phyloP scores from a whole-genome alignment of 2,113 vertebrate species.

The Noturus placidus region DNA sequence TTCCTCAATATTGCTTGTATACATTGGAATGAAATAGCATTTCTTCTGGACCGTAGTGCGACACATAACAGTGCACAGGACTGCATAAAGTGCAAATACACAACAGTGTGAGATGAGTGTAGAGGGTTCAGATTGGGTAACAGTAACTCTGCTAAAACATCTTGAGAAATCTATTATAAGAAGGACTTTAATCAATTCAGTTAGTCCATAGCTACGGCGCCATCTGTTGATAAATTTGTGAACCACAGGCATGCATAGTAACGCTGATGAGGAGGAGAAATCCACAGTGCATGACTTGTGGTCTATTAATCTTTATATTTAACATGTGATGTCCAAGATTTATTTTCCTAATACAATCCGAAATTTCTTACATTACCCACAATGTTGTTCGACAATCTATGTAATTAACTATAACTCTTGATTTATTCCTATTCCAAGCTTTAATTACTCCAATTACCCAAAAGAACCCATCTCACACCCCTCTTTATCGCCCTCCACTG shows the following conservation, averaged over 20 bases:
- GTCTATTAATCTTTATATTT: no score
- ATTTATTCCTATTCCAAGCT: no score
- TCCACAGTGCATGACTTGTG: background rate
- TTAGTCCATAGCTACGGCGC: background rate
- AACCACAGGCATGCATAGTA: background rate
- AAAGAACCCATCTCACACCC: no score
- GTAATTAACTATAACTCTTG: no score
- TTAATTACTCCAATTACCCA: no score
- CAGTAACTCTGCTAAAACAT: background rate
- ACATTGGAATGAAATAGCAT: no score
- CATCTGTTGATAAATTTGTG: conserved; percentile 30
- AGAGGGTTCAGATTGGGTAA: background rate
- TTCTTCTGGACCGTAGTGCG: no score
- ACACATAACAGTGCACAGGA: background rate
- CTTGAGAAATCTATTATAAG: no score
- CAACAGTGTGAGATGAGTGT: background rate
- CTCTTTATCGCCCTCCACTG: no score
- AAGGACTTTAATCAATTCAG: background rate
- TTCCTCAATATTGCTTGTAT: no score
- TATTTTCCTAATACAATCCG: no score
- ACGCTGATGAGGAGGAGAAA: background rate
- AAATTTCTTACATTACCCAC: background rate
- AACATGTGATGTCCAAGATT: no score
- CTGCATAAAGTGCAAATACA: background rate
- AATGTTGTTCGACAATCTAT: background rate